phyloP scores from a whole-genome alignment of 2,797 vertebrate genomes.

The Malurus leucopterus region DNA sequence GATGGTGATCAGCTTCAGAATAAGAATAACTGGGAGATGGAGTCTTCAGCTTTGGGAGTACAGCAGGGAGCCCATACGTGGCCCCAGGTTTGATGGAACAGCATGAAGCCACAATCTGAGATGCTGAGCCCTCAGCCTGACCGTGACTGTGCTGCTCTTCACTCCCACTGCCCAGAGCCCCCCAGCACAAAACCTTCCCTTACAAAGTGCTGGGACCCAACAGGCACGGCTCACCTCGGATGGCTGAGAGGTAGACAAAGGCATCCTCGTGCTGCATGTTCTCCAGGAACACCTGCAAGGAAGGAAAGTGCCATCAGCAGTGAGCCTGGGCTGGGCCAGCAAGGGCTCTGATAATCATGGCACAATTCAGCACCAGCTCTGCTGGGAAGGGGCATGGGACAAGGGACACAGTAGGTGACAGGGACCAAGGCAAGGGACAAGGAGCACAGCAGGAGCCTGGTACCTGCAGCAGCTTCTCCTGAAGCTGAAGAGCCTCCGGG shows the following conservation, averaged over 20 bases:
- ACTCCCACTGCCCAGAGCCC: not conserved
- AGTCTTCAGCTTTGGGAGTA: not conserved
- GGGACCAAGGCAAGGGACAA: not conserved
- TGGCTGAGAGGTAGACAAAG: conserved; percentile 93
- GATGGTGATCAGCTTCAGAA: not conserved
- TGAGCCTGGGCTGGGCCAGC: accelerated
- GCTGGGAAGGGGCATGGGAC: accelerated
- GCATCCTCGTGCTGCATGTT: conserved; percentile 90
- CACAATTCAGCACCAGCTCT: not conserved
- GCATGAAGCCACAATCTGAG: accelerated
- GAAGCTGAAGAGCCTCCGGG: conserved; percentile 62
- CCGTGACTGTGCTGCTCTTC: not conserved
- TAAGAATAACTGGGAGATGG: not conserved
- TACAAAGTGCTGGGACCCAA: accelerated
- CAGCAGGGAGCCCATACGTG: accelerated
- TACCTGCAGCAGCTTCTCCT: conserved; percentile 84
- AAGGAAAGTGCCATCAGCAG: not conserved
- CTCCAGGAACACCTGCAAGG: conserved; percentile 87
- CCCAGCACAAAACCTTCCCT: not conserved
- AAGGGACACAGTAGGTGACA: not conserved
- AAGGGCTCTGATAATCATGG: accelerated
- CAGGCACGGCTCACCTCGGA: conserved; percentile 82
- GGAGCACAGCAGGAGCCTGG: not conserved
- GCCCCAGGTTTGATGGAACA: not conserved
- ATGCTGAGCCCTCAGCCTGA: accelerated